phyloP scores from a whole-genome alignment of 1,140 invertebrate genomes.

The Aphelenchoides avenae region DNA sequence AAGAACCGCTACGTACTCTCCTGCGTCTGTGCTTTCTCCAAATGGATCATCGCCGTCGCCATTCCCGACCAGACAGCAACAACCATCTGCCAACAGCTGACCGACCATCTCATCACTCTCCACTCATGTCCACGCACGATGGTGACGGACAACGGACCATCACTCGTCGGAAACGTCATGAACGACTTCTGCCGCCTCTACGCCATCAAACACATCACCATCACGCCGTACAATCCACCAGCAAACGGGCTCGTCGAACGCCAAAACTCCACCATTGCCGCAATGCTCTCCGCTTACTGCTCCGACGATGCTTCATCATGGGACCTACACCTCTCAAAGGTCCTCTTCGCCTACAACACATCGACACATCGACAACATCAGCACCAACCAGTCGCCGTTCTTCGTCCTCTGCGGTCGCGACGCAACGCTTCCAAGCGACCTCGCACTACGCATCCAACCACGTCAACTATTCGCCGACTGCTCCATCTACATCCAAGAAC shows the following conservation, averaged over 20 bases:
- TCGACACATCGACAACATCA: no score
- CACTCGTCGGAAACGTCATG: conserved; percentile 6
- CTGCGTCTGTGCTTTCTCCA: conserved; percentile 11
- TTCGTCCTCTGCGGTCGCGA: no score
- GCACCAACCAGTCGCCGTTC: no score
- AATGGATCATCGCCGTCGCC: conserved; percentile 4
- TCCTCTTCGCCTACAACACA: conserved; percentile 5
- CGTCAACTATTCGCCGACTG: no score
- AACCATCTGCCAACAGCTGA: conserved; percentile 1
- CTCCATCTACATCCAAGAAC: no score
- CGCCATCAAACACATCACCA: neutral
- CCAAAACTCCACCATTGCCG: neutral
- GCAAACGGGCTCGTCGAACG: conserved; percentile 10
- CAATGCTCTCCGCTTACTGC: conserved; percentile 1
- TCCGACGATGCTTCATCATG: neutral
- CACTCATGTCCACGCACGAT: neutral
- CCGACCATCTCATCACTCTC: neutral
- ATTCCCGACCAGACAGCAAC: conserved; percentile 3
- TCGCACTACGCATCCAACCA: no score
- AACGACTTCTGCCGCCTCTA: neutral
- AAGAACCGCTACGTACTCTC: no score
- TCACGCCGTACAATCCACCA: conserved; percentile 1
- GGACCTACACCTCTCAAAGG: neutral
- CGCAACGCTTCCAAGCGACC: no score
- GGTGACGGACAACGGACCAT: conserved; percentile 6